A percentile compares a stretch with the other conserved stretches of the same genome.
Evolutionary conservation across 2,888 invertebrate species (phyloP).

Genomic region (Alloscopus bannaensis): DNA sequence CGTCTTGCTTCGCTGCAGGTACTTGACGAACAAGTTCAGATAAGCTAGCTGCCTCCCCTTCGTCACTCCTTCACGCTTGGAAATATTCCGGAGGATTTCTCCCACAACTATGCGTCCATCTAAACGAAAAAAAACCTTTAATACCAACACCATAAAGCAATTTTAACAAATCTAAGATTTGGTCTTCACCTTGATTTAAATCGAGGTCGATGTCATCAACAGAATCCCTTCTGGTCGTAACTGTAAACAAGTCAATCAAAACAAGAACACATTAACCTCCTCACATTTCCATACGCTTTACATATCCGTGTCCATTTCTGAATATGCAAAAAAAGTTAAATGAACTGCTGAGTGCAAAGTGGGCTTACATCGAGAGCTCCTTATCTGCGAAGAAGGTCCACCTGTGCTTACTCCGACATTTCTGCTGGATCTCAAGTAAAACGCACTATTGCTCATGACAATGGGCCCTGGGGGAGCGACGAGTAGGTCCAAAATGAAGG

Average conservation of each 20-base stretch:
- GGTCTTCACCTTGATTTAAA: conserved; percentile 58
- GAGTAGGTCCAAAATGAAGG: conserved; percentile 26
- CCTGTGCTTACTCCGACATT: conserved; percentile 51
- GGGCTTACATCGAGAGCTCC: conserved; percentile 53
- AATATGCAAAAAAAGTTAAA: not conserved
- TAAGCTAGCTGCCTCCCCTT: conserved; percentile 89
- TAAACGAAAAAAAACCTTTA: conserved; percentile 74
- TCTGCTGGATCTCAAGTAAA: conserved; percentile 42
- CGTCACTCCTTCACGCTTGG: conserved; percentile 81
- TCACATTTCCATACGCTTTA: not conserved
- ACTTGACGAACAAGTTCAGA: conserved; percentile 91
- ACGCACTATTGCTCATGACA: conserved; percentile 57
- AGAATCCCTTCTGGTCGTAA: conserved; percentile 57
- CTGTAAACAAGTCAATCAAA: conserved; percentile 17
- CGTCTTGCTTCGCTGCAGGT: conserved; percentile 76
- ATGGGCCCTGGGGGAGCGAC: conserved; percentile 30
- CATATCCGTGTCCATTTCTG: not conserved
- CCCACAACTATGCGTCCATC: conserved; percentile 78
- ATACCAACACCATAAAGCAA: conserved; percentile 38
- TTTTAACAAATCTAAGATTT: not conserved
- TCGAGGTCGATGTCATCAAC: conserved; percentile 66
- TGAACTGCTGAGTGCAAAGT: not conserved
- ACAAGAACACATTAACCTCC: conserved; percentile 3
- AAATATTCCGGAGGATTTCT: conserved; percentile 81
- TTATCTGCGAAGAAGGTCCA: conserved; percentile 17